Percentiles rank a stretch among this genome's conserved stretches.
phyloP scores from a whole-genome alignment of 2,113 vertebrate genomes.

The Genyomyrus donnyi region DNA sequence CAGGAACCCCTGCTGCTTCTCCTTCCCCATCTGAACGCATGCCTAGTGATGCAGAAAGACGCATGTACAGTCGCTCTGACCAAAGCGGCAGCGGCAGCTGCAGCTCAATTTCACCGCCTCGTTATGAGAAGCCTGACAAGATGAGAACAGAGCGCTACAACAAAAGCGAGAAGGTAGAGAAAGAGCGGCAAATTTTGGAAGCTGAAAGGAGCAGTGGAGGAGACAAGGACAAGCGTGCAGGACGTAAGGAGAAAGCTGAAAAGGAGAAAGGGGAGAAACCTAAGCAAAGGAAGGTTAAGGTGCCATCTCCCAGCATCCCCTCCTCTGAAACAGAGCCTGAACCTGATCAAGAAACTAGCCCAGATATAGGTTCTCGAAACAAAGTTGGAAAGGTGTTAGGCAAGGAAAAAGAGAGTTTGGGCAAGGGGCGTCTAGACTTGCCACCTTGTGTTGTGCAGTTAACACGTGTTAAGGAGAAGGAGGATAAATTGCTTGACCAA shows the following conservation, averaged over 20 bases:
- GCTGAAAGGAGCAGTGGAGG: conserved; percentile 57
- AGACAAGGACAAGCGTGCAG: conserved; percentile 81
- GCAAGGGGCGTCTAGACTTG: conserved; percentile 68
- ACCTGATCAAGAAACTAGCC: conserved; percentile 68
- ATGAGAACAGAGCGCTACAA: conserved; percentile 66
- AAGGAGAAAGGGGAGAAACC: conserved; percentile 75
- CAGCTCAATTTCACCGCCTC: conserved; percentile 83
- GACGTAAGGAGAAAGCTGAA: conserved; percentile 83
- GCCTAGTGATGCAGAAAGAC: conserved; percentile 81
- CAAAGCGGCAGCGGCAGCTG: conserved; percentile 90
- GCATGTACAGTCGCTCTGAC: conserved; percentile 89
- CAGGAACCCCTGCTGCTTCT: conserved; percentile 74
- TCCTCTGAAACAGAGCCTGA: conserved; percentile 75
- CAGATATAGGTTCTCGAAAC: conserved; percentile 62
- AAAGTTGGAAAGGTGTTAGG: conserved; percentile 44
- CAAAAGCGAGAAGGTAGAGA: conserved; percentile 79
- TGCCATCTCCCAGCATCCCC: conserved; percentile 75
- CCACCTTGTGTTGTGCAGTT: conserved; percentile 68
- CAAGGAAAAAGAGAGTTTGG: conserved; percentile 66
- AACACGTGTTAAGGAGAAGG: conserved; percentile 73
- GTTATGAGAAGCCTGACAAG: conserved; percentile 86
- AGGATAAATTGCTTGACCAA: conserved; percentile 74
- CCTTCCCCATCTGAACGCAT: conserved; percentile 81
- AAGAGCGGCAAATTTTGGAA: conserved; percentile 66
- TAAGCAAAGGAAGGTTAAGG: conserved; percentile 78